Base-by-base conservation (phyloP, 2,888 invertebrate genomes). In the Meandrusa payeni region DNA sequence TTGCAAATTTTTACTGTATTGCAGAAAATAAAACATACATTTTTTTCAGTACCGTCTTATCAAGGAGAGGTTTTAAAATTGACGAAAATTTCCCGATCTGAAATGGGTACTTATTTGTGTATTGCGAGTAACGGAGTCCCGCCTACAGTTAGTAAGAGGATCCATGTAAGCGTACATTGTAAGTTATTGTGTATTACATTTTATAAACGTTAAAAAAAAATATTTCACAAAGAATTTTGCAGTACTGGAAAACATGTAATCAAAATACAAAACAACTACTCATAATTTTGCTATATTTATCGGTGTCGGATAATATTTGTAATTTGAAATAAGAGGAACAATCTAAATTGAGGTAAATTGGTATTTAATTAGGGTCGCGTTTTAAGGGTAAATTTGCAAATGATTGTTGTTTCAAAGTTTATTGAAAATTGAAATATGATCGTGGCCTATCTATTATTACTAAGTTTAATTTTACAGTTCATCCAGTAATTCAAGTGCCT, bases 51-150 rank as follows among this genome's bases (percentile, higher is more conserved):
- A 52, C 82, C 90, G 52, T 90, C 92, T 51, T 93, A 91, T 79
- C 92, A 94, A 69, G 96, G 96, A 46, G 95, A 95, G 76, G 91
- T 93, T 55, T 81, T 97, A 61, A 92, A 92, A 71, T 86, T 97
- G 69, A 89, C 91, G 61, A 96, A 95, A 88, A 93, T 97, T 77
- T 93, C 94, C 44, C 91, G 97, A 57, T 93, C 94, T 29, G 96
- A 96, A 81, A 96, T 96, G 96, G 96, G 96, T 38, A 94, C 94
- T 51, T 97, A 96, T 88, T 90, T 96, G 65, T 97, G 96, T 89
- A 95, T 96, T 63, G 96, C 96, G 46, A 92, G 94, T 62, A 97
- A 97, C 74, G 94, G 94, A 28, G 93, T 96, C 43, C 96, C 96
- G 34, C 96, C 96, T 41, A 93, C 95, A 47, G 95, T 96, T 75